Percentiles rank a stretch among this genome's conserved stretches.
Conservation (phyloP, 2,888 invertebrate species). For the Nomada lathburiana region DNA sequence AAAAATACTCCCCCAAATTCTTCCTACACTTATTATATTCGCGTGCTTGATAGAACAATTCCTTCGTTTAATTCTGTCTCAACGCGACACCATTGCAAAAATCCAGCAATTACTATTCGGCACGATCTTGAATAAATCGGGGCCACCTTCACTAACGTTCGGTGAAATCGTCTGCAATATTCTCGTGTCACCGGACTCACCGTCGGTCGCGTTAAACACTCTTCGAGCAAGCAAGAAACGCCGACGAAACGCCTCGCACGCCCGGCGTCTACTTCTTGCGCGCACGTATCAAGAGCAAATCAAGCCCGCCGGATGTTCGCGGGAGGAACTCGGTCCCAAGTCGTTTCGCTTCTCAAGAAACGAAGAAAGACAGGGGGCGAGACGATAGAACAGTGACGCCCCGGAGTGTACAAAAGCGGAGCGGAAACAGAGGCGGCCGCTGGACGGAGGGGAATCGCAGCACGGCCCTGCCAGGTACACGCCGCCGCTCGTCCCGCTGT, state of each 20-base stretch:
- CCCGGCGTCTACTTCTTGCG: background rate
- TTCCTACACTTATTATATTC: too few relatives aligned
- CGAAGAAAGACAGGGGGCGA: constrained; percentile 4
- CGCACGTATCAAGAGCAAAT: constrained; percentile 27
- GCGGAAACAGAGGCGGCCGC: background rate
- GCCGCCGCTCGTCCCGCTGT: constrained; percentile 67
- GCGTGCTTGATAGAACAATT: too few relatives aligned
- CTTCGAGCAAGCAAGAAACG: background rate
- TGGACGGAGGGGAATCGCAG: constrained; percentile 17
- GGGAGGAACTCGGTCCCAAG: background rate
- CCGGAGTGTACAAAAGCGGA: background rate
- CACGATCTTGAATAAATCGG: too few relatives aligned
- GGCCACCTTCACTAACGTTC: too few relatives aligned
- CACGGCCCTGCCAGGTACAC: constrained; percentile 41
- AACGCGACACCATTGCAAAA: too few relatives aligned
- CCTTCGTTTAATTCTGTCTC: too few relatives aligned
- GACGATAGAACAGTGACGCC: background rate
- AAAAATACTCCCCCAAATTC: too few relatives aligned
- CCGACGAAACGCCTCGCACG: too few relatives aligned
- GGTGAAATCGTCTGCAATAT: too few relatives aligned
- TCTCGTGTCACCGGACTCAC: too few relatives aligned
- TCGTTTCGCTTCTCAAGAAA: background rate
- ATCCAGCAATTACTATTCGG: too few relatives aligned
- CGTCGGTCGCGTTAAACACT: too few relatives aligned
- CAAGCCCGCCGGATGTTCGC: constrained; percentile 44